These are phyloP conservation scores for Eudorcas thomsonii DNA, from an alignment of 2,113 vertebrate species.

Conservation along the genomic window DNA sequence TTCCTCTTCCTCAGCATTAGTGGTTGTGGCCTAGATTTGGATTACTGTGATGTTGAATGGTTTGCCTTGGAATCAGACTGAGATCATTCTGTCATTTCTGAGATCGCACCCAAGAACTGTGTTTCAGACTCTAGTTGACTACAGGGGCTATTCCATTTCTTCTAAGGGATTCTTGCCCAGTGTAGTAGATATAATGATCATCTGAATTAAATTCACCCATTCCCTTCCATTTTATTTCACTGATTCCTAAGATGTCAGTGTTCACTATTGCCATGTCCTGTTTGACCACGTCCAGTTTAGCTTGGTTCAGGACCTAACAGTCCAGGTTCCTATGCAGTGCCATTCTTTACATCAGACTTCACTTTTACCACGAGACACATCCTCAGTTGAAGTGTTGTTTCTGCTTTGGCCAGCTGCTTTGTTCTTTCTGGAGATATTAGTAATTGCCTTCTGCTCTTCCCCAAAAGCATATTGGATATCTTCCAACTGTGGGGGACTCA, in stretches of 20 bases:
- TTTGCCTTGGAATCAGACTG: neutral
- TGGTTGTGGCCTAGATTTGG: neutral
- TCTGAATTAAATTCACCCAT: neutral
- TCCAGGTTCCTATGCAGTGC: neutral
- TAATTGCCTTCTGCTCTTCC: neutral
- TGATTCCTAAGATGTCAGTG: neutral
- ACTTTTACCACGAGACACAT: neutral
- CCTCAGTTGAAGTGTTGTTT: neutral
- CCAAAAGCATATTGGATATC: neutral
- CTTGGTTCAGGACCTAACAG: neutral
- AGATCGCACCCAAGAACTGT: neutral
- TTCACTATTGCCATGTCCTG: neutral
- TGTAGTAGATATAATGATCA: neutral
- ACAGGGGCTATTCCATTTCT: neutral
- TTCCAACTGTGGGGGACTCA: neutral
- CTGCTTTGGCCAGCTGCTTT: neutral
- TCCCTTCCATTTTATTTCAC: neutral
- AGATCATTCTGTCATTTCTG: neutral
- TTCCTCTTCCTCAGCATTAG: neutral
- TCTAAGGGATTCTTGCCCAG: neutral
- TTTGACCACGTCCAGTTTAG: neutral
- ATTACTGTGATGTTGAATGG: neutral
- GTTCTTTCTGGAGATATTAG: neutral
- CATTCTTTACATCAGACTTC: neutral
- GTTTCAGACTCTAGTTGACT: neutral